These are phyloP conservation scores for Polymixis flavicincta DNA, from an alignment of 2,888 invertebrate genomes.

Conservation along the genomic window DNA sequence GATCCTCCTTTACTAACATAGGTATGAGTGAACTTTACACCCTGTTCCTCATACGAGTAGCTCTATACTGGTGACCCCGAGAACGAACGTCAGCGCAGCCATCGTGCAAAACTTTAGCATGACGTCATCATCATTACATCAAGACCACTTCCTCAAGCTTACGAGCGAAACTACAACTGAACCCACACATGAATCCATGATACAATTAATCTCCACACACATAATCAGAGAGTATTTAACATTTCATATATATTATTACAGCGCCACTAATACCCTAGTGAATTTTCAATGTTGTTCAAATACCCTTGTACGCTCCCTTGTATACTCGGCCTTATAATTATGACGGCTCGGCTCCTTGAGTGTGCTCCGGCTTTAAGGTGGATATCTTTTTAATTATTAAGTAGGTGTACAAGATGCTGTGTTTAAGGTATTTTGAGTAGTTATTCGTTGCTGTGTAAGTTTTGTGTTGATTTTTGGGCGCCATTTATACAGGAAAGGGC, in stretches of 20 bases:
- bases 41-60: no score
- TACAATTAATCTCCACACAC: conserved; percentile 15
- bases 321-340: conserved; percentile 47
- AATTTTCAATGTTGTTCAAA: conserved; percentile 57
- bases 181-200: background rate
- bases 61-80: no score
- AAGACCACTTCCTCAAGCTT: no score
- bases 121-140: no score
- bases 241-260: conserved; percentile 53
- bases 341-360: conserved; percentile 55
- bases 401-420: conserved; percentile 6
- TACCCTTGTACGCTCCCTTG: conserved; percentile 38
- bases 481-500: no score
- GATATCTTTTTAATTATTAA: conserved; percentile 63
- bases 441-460: conserved; percentile 3
- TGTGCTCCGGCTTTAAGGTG: conserved; percentile 32
- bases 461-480: background rate
- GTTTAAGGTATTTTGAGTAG: background rate
- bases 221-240: conserved; percentile 33
- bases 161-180: no score
- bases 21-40: no score
- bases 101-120: no score
- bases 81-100: no score
- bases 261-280: conserved; percentile 44
- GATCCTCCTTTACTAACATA: no score